These are phyloP conservation scores for Telmatochromis sp. DNA, from an alignment of 2,113 vertebrate genomes.

Conservation along the genomic window DNA sequence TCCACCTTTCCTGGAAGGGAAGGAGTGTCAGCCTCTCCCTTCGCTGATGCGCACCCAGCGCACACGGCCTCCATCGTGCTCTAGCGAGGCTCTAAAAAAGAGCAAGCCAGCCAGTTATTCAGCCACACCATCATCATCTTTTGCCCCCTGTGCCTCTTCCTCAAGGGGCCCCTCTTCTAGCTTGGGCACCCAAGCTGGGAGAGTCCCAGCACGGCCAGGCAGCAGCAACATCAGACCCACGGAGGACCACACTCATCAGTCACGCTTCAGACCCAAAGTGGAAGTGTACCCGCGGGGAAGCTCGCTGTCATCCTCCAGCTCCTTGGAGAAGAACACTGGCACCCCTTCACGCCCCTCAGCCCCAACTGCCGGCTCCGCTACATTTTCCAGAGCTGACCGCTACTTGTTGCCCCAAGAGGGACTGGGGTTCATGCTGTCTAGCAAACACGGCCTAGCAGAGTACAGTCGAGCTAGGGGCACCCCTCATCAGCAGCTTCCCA, in stretches of 20 bases:
- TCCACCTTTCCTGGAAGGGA: constrained; percentile 82
- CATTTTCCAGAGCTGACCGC: constrained; percentile 67
- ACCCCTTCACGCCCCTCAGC: constrained; percentile 49
- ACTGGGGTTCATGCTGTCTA: constrained; percentile 67
- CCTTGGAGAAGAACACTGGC: constrained; percentile 62
- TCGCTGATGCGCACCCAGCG: constrained; percentile 69
- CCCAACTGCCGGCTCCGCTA: constrained; percentile 44
- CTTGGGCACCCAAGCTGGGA: constrained; percentile 4
- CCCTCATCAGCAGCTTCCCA: constrained; percentile 53
- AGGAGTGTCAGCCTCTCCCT: constrained; percentile 84
- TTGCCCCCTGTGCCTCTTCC: constrained; percentile 11
- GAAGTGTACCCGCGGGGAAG: constrained; percentile 68
- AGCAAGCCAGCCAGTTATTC: constrained; percentile 49
- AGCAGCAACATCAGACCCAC: constrained; percentile 41
- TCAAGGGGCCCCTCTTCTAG: constrained; percentile 22
- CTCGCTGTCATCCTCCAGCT: constrained; percentile 27
- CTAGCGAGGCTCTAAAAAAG: constrained; percentile 54
- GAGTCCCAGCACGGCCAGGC: constrained; percentile 6
- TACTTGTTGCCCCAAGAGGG: constrained; percentile 57
- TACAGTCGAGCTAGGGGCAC: constrained; percentile 67
- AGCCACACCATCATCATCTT: not conserved
- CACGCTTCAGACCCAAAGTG: constrained; percentile 62
- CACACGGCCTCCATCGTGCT: constrained; percentile 72
- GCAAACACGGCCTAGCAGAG: constrained; percentile 76
- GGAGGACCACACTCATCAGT: constrained; percentile 57